phyloP scores from a whole-genome alignment of 2,797 vertebrate species.

The Crax fasciolata region DNA sequence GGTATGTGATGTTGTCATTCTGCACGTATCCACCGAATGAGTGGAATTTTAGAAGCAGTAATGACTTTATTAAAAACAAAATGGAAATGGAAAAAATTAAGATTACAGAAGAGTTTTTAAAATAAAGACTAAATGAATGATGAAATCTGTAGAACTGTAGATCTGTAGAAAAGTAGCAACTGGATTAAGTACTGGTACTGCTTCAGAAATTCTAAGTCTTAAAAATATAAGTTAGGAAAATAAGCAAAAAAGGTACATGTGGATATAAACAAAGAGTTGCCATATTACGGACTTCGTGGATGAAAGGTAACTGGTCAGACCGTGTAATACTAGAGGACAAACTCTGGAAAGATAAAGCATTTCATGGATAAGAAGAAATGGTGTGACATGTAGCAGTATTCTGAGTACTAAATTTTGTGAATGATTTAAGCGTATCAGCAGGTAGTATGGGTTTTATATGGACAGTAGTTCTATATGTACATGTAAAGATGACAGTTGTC shows the following conservation, averaged over 20 bases:
- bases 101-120: neutral
- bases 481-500: neutral
- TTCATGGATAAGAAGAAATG: neutral
- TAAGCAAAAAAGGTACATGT: neutral
- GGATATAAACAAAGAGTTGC: neutral
- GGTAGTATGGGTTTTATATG: neutral
- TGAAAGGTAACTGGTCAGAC: neutral
- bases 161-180: neutral
- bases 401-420: neutral
- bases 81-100: neutral
- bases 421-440: neutral
- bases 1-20: neutral
- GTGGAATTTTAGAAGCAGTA: neutral
- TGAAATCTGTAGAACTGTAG: neutral
- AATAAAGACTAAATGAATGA: neutral
- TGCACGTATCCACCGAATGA: neutral
- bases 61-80: constrained; percentile 1
- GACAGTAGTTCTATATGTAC: neutral
- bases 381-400: neutral
- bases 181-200: neutral
- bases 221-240: neutral
- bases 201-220: neutral
- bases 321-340: neutral
- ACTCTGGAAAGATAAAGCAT: neutral
- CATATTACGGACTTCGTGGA: neutral